phyloP scores from a whole-genome alignment of 2,888 invertebrate genomes.

The Lasioglossum marginatum region DNA sequence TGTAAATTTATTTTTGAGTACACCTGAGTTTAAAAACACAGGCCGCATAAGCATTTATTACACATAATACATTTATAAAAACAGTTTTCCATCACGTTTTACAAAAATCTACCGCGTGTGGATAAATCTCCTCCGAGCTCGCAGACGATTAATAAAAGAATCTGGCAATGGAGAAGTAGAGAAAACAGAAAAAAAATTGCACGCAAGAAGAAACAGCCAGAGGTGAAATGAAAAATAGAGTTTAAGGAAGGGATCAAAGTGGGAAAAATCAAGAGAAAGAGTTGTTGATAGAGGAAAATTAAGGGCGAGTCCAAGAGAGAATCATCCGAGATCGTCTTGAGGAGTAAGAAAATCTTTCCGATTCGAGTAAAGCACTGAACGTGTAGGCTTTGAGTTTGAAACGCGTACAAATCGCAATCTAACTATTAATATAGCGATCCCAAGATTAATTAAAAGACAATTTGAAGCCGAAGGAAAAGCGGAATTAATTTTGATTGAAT shows the following conservation, averaged over 20 bases:
- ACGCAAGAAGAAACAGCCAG: background rate
- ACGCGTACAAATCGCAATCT: background rate
- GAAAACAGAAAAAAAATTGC: background rate
- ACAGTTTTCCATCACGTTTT: background rate
- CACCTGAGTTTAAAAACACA: background rate
- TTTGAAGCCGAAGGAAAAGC: background rate
- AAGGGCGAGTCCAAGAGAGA: background rate
- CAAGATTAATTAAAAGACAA: background rate
- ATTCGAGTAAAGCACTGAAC: background rate
- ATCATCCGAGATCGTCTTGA: background rate
- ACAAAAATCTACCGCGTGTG: background rate
- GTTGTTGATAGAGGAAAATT: slow-evolving; percentile 3
- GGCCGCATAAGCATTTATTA: background rate
- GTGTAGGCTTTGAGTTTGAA: background rate
- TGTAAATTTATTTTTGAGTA: no score
- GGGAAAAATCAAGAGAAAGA: background rate
- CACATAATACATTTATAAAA: no score
- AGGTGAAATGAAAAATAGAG: background rate
- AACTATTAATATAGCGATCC: background rate
- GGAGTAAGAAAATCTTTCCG: background rate
- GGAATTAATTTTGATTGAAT: background rate
- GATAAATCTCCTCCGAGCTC: background rate
- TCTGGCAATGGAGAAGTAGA: background rate
- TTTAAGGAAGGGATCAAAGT: background rate
- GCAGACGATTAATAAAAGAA: background rate